Evolutionary conservation across 2,113 vertebrate genomes (phyloP).

Genomic region (Scolopax mira): DNA sequence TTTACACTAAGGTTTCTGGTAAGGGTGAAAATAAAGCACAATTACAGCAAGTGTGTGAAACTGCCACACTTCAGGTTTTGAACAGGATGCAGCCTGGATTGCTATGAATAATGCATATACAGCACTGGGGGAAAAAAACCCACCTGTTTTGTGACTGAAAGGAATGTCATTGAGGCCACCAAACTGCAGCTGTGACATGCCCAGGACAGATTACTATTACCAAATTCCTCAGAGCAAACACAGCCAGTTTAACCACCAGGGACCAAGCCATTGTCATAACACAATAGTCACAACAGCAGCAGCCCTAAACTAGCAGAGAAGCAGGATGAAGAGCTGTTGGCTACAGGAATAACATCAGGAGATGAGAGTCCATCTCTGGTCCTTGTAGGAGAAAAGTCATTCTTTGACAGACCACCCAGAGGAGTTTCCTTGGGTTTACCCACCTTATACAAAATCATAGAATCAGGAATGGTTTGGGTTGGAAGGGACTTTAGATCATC

Average conservation of each 20-base stretch:
- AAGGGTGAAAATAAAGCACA: constrained; percentile 1
- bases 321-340: not conserved
- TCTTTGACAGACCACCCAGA: not conserved
- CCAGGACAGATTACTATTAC: not conserved
- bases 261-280: not conserved
- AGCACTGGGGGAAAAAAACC: not conserved
- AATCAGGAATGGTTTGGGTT: no score
- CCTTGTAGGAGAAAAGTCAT: not conserved
- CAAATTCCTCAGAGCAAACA: not conserved
- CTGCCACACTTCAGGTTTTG: not conserved
- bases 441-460: not conserved
- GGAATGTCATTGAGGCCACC: not conserved
- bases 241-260: not conserved
- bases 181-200: not conserved
- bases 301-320: not conserved
- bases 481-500: no score
- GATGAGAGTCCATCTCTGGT: not conserved
- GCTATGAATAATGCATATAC: not conserved
- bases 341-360: not conserved
- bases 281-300: not conserved
- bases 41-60: not conserved
- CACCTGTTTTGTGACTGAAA: not conserved
- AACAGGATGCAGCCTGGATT: not conserved
- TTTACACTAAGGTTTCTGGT: not conserved
- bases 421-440: not conserved